These are phyloP conservation scores for Acronicta aceris DNA, from an alignment of 2,888 invertebrate genomes.

Conservation along the genomic window DNA sequence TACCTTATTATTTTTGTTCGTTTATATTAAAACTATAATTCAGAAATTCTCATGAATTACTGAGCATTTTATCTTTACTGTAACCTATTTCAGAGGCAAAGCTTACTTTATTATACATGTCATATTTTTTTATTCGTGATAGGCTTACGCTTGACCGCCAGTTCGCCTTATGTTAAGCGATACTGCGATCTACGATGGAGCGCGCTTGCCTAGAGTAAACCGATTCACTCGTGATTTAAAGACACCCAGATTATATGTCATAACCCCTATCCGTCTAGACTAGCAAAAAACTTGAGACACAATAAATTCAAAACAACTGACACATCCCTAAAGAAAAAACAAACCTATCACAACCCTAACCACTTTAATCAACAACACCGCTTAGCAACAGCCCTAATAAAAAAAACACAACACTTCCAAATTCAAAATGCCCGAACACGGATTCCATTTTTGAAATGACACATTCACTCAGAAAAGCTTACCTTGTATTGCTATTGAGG, in stretches of 20 bases:
- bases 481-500: conserved; percentile 72
- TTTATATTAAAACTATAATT: too few species aligned
- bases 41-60: too few species aligned
- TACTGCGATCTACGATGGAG: too few species aligned
- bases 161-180: too few species aligned
- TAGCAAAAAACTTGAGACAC: background rate
- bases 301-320: background rate
- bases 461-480: conserved; percentile 8
- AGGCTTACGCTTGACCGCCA: too few species aligned
- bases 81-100: too few species aligned
- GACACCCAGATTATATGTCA: too few species aligned
- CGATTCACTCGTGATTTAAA: too few species aligned
- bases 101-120: too few species aligned
- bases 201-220: too few species aligned
- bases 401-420: conserved; percentile 22
- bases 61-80: background rate
- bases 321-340: conserved; percentile 11
- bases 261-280: background rate
- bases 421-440: conserved; percentile 7
- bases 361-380: conserved; percentile 13
- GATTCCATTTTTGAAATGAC: conserved; percentile 16
- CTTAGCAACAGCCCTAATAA: conserved; percentile 33
- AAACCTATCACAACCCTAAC: conserved; percentile 9
- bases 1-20: too few species aligned
- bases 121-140: too few species aligned